These are phyloP conservation scores for Lophochroa leadbeateri DNA, from an alignment of 2,113 vertebrate genomes.

Conservation along the genomic window DNA sequence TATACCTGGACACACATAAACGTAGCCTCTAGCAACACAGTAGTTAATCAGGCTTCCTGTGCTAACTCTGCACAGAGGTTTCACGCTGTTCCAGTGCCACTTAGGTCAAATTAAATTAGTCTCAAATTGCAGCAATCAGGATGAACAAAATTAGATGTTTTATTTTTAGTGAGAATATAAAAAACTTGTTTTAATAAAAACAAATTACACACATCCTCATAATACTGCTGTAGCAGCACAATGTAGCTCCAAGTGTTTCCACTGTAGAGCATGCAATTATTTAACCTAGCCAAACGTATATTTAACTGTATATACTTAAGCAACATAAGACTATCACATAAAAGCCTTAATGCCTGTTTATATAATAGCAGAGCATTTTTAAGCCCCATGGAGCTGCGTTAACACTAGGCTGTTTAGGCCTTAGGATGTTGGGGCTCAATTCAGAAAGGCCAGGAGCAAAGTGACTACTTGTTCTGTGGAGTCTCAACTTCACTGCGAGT, in stretches of 20 bases:
- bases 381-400: not conserved
- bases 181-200: not conserved
- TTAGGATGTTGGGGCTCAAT: not conserved
- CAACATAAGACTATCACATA: not conserved
- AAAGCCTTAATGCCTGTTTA: conserved; percentile 9
- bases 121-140: not conserved
- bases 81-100: not conserved
- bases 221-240: not conserved
- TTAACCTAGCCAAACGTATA: not conserved
- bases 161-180: not conserved
- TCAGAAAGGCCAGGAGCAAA: not conserved
- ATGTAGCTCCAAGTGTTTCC: not conserved
- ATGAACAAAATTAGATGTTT: not conserved
- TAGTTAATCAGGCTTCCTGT: not conserved
- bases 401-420: not conserved
- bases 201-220: not conserved
- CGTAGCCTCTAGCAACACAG: not conserved
- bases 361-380: not conserved
- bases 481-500: not conserved
- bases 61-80: not conserved
- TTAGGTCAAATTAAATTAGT: not conserved
- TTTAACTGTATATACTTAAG: conserved; percentile 2
- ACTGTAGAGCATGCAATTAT: not conserved
- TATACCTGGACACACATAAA: not conserved
- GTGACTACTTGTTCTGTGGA: not conserved